Conservation (phyloP, 2,797 vertebrate species). For the Sarcophilus harrisii region DNA sequence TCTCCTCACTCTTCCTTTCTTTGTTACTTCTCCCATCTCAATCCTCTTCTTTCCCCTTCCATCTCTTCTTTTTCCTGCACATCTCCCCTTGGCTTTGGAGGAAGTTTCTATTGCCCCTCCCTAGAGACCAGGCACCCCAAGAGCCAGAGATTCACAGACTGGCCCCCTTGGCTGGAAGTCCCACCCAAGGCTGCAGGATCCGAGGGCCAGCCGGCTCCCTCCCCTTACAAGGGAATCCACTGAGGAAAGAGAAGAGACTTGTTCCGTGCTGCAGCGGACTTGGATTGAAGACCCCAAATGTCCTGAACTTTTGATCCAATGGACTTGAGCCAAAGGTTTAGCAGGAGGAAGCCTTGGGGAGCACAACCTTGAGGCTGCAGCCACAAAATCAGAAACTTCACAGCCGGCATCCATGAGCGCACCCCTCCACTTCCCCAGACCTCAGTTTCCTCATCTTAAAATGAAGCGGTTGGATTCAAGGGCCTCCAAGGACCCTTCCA, state of each 20-base stretch:
- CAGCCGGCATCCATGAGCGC: neutral
- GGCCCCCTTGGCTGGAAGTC: neutral
- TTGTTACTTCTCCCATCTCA: neutral
- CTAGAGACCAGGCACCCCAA: neutral
- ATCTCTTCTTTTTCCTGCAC: neutral
- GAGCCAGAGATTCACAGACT: neutral
- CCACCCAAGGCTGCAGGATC: neutral
- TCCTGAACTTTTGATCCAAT: neutral
- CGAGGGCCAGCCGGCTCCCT: accelerated
- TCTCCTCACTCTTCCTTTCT: neutral
- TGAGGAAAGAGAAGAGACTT: neutral
- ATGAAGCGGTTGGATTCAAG: neutral
- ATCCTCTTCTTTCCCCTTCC: neutral
- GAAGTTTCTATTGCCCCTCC: neutral
- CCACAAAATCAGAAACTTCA: neutral
- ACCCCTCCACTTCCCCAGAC: neutral
- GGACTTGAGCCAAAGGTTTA: neutral
- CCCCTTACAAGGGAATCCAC: neutral
- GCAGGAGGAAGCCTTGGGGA: neutral
- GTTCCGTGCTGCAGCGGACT: no score
- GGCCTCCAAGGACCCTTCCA: neutral
- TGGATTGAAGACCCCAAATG: neutral
- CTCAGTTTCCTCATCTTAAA: neutral
- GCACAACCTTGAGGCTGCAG: neutral
- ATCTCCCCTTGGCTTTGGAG: neutral